These are phyloP conservation scores for Diadema setosum DNA, from an alignment of 35 echinoderm and acorn worm species.

Conservation along the genomic window DNA sequence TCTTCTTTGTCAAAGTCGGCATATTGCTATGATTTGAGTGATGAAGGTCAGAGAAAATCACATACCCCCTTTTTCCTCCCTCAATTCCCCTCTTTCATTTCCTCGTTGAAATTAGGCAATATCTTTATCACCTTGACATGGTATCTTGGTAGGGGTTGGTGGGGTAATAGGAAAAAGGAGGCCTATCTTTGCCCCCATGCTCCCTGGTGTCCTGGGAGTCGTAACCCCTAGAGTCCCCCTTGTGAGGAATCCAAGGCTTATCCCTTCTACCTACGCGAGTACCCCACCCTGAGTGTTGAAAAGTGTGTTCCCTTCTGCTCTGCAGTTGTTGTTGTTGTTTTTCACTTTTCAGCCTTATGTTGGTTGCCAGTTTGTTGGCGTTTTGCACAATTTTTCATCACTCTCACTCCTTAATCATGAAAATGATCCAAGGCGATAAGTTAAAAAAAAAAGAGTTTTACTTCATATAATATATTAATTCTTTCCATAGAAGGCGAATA, in stretches of 20 bases:
- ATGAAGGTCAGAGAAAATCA: constrained; percentile 20
- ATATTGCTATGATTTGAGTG: not conserved
- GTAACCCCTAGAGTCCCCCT: not conserved
- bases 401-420: too few relatives aligned
- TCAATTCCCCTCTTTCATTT: not conserved
- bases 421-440: too few relatives aligned
- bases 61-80: too few relatives aligned
- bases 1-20: not conserved
- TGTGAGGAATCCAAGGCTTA: not conserved
- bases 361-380: too few relatives aligned
- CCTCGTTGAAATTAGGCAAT: not conserved
- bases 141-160: not conserved
- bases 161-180: not conserved
- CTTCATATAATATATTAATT: too few relatives aligned
- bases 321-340: too few relatives aligned
- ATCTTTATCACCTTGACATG: not conserved
- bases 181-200: not conserved
- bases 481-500: too few relatives aligned
- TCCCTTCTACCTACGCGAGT: not conserved
- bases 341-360: too few relatives aligned
- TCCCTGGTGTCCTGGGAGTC: not conserved
- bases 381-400: too few relatives aligned
- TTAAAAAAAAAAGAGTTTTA: too few relatives aligned
- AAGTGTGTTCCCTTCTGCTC: not conserved
- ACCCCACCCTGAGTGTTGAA: constrained; percentile 8